A percentile compares a stretch with the other conserved stretches of the same genome.
phyloP scores from a whole-genome alignment of 2,888 invertebrate genomes.

The Metellina segmentata region DNA sequence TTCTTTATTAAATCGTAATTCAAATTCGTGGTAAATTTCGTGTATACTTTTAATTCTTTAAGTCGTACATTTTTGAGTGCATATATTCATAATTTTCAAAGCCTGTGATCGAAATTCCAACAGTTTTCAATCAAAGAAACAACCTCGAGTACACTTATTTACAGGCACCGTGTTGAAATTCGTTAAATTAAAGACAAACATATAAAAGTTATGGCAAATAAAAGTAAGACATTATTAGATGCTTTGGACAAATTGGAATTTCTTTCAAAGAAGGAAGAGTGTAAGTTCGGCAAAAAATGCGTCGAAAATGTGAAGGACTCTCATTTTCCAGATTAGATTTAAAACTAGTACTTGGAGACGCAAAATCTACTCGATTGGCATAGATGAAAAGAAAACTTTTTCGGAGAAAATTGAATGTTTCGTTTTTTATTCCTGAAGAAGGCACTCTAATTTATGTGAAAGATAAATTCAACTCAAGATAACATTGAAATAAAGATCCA shows the following conservation, averaged over 20 bases:
- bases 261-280: background rate
- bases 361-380: background rate
- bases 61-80: too few relatives aligned
- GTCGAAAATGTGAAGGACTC: background rate
- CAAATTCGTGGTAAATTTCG: too few relatives aligned
- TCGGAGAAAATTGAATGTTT: background rate
- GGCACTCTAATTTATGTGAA: background rate
- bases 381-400: background rate
- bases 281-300: background rate
- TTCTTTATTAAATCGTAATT: too few relatives aligned
- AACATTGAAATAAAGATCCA: background rate
- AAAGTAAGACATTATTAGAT: background rate
- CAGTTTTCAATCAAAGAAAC: background rate
- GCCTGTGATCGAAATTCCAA: too few relatives aligned
- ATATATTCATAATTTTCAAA: too few relatives aligned
- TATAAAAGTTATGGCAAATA: background rate
- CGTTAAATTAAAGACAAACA: background rate
- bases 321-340: background rate
- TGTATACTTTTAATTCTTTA: too few relatives aligned
- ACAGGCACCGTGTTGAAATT: background rate
- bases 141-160: background rate
- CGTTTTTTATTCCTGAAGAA: background rate
- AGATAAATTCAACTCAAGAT: background rate
- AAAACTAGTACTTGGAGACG: background rate
- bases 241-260: background rate